These are phyloP conservation scores for Piprites chloris DNA, from an alignment of 2,113 vertebrate species.

Conservation along the genomic window DNA sequence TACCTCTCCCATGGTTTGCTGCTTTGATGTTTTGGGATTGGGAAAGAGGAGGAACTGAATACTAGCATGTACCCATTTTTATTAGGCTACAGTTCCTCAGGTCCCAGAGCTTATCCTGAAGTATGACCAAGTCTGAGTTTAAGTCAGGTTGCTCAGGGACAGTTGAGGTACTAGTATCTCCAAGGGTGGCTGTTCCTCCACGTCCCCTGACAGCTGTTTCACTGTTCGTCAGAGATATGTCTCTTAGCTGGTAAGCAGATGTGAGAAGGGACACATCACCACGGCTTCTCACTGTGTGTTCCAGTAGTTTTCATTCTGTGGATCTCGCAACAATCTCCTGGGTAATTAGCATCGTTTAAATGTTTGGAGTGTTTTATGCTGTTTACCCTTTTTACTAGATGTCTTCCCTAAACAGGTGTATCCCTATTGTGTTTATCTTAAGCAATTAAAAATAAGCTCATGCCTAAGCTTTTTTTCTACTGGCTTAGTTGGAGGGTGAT, in stretches of 20 bases:
- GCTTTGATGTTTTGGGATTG: neutral
- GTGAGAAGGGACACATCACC: neutral
- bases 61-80: neutral
- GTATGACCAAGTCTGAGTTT: neutral
- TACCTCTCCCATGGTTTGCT: neutral
- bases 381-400: neutral
- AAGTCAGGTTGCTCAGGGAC: neutral
- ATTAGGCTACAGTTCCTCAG: neutral
- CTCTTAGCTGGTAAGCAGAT: neutral
- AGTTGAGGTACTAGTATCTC: accelerated
- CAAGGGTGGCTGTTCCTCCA: neutral
- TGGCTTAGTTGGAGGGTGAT: neutral
- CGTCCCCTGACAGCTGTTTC: accelerated
- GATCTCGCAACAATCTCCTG: neutral
- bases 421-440: neutral
- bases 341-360: neutral
- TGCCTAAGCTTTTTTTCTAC: neutral
- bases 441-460: neutral
- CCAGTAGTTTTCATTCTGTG: neutral
- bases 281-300: neutral
- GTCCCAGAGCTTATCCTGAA: neutral
- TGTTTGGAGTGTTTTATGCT: neutral
- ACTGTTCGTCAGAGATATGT: neutral
- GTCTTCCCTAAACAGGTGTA: neutral
- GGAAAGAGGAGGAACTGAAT: neutral